Evolutionary conservation across 2,113 vertebrate species (phyloP), one percentile per base, ranked within the genome.

Genomic region (Cavia porcellus): DNA sequence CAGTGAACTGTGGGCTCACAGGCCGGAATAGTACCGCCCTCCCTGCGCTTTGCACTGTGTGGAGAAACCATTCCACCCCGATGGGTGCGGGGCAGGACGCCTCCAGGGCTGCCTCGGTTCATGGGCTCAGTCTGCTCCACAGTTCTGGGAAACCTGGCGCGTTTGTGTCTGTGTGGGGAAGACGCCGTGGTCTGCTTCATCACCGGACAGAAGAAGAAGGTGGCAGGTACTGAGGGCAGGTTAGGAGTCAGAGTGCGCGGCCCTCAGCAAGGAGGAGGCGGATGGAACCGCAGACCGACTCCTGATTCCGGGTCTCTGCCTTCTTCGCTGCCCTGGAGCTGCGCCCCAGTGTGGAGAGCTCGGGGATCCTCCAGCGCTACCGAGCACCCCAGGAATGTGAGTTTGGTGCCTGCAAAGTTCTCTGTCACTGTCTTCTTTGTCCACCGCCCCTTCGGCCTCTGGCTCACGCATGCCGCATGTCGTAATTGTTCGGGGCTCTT

Each of bases 311-410:
- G 15, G 6, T 13, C 8, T 68, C 52, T 10, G 47, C 19, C 4
- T 64, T 20, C 15, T 64, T 20, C 15, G 13, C 4, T 15, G 17
- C 28, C 11, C 81, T 8, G 24, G 5, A 0, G 50, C 55, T 13
- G 32, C 1, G 45, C 45, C 62, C 9, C 11, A 19, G 28, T 4
- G 59, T 4, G 0, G 20, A 8, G 3, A 2, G 38, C 22, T 11
- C 12, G 32, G 47, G 25, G 15, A 11, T 55, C 11, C 55, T 28
- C 45, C 25, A 50, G 12, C 38, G 35, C 24, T 22, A 15, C 38
- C 9, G 13, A 72, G 50, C 24, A 19, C 9, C 32, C 3, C 59
- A 2, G 32, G 38, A 38, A 38, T 12, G 12, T 14, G 62, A 55
- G 82, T 32, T 35, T 10, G 25, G 20, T 10, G 35, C 17, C 24